These are phyloP conservation scores for Aphodius granarius DNA, from an alignment of 2,888 invertebrate genomes.

Conservation along the genomic window DNA sequence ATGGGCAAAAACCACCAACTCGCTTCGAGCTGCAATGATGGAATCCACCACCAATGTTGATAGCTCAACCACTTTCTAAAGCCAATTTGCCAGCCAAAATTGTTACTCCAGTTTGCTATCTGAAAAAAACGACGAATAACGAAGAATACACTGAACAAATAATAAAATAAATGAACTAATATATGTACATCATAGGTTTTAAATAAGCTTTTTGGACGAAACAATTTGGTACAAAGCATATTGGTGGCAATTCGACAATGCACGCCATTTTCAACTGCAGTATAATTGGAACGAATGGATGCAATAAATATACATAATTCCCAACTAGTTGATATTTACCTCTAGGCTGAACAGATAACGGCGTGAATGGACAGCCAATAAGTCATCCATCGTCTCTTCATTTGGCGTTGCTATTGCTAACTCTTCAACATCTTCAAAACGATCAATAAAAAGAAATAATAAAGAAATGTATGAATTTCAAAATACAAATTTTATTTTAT, in stretches of 20 bases:
- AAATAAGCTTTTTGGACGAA: constrained; percentile 76
- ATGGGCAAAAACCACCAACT: constrained; percentile 89
- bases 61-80: constrained; percentile 81
- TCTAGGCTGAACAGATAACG: constrained; percentile 75
- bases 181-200: constrained; percentile 70
- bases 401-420: constrained; percentile 67
- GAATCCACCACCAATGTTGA: constrained; percentile 90
- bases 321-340: constrained; percentile 51
- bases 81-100: constrained; percentile 83
- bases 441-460: too few relatives aligned
- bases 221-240: constrained; percentile 75
- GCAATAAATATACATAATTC: constrained; percentile 14
- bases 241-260: constrained; percentile 76
- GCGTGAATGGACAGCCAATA: constrained; percentile 74
- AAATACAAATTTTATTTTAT: too few relatives aligned
- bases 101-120: constrained; percentile 80
- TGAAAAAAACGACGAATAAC: too few relatives aligned
- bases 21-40: constrained; percentile 79
- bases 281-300: constrained; percentile 49
- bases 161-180: neutral
- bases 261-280: constrained; percentile 82
- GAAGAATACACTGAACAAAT: too few relatives aligned
- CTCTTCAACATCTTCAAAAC: constrained; percentile 61
- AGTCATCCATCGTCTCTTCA: constrained; percentile 72
- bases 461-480: too few relatives aligned